Conservation (phyloP, 53 echinoderm and acorn worm genomes). For the Echinarachnius parma region DNA sequence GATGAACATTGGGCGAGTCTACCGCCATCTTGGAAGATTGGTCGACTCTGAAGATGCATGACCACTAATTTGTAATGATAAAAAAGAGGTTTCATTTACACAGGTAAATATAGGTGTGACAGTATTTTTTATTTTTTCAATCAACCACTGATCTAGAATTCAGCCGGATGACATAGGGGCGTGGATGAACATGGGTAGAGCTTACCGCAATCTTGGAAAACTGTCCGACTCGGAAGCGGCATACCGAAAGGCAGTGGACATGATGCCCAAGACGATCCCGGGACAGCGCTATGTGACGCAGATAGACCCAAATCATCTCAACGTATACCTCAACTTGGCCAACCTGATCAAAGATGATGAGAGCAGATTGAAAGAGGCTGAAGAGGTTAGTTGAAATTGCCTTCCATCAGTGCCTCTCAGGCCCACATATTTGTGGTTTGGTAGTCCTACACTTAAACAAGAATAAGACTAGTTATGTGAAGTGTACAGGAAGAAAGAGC, state of each 20-base stretch:
- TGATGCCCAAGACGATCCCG: conserved; percentile 59
- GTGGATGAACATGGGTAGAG: conserved; percentile 70
- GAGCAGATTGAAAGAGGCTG: conserved; percentile 52
- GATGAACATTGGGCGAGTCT: too few species aligned
- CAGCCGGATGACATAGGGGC: conserved; percentile 78
- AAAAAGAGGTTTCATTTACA: too few species aligned
- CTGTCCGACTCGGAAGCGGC: conserved; percentile 47
- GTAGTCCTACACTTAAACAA: too few species aligned
- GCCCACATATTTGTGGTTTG: too few species aligned
- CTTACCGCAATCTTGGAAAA: conserved; percentile 48
- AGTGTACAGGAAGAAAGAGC: too few species aligned
- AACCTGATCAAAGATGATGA: conserved; percentile 56
- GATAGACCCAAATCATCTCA: conserved; percentile 59
- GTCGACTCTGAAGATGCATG: too few species aligned
- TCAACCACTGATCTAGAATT: conserved; percentile 48
- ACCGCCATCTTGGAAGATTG: too few species aligned
- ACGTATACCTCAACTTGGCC: conserved; percentile 65
- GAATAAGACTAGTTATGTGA: too few species aligned
- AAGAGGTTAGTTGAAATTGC: conserved; percentile 46
- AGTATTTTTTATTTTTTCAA: too few species aligned
- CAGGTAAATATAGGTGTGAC: too few species aligned
- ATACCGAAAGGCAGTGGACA: conserved; percentile 44
- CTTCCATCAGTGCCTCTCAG: too few species aligned
- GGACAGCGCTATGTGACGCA: conserved; percentile 51
- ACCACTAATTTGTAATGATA: too few species aligned